Percentiles rank a stretch among this genome's conserved stretches.
These are phyloP conservation scores for Coregonus ussuriensis DNA, from an alignment of 2,797 vertebrate species.

Conservation along the genomic window DNA sequence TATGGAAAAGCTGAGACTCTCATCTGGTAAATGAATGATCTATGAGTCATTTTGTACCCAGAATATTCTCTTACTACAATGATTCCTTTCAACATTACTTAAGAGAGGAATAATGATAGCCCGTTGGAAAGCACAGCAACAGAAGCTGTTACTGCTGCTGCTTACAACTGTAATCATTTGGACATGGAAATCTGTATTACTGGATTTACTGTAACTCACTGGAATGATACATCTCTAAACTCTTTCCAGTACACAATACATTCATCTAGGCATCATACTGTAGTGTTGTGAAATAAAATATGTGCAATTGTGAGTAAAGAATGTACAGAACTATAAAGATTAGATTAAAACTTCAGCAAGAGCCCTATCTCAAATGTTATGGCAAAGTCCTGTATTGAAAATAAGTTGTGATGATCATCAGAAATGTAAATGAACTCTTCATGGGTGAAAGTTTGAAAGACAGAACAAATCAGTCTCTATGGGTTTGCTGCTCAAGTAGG, in stretches of 20 bases:
- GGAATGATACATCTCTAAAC: too few relatives aligned
- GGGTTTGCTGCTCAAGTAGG: background rate
- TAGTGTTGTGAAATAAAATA: background rate
- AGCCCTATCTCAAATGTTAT: background rate
- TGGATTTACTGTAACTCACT: background rate
- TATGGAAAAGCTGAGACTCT: slow-evolving; percentile 69
- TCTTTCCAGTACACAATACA: background rate
- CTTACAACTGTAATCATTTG: background rate
- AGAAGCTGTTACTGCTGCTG: background rate
- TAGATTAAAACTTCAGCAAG: background rate
- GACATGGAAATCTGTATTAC: background rate
- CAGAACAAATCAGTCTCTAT: background rate
- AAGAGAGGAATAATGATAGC: background rate
- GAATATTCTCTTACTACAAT: slow-evolving; percentile 42
- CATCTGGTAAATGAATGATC: slow-evolving; percentile 72
- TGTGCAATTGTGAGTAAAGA: background rate
- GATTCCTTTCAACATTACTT: background rate
- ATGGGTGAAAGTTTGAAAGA: background rate
- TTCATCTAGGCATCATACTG: background rate
- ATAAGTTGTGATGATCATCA: background rate
- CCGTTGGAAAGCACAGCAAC: background rate
- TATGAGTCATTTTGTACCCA: slow-evolving; percentile 25
- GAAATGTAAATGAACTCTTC: background rate
- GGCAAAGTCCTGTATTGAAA: background rate
- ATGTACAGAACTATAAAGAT: background rate